Conservation (phyloP, 2,888 invertebrate species). For the Agrochola litura region DNA sequence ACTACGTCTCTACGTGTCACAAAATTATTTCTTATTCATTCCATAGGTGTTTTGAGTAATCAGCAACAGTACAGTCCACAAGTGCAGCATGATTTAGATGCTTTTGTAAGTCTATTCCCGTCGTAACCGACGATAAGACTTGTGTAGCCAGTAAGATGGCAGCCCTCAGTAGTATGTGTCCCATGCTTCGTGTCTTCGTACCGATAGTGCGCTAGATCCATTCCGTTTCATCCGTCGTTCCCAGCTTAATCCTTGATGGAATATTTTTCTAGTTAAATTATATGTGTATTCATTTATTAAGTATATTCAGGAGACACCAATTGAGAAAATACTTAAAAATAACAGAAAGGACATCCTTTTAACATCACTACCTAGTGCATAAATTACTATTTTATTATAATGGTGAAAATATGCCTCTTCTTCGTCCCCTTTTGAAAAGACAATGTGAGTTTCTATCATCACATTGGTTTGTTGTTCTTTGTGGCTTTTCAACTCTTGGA, state of each 20-base stretch:
- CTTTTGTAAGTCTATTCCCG: constrained; percentile 22
- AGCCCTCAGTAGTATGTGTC: constrained; percentile 57
- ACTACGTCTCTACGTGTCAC: constrained; percentile 18
- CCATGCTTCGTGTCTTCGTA: constrained; percentile 60
- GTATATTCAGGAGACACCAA: constrained; percentile 8
- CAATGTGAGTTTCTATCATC: background rate
- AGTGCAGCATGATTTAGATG: constrained; percentile 21
- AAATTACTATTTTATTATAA: background rate
- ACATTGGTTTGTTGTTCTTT: constrained; percentile 14
- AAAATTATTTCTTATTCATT: constrained; percentile 16
- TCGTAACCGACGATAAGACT: constrained; percentile 13
- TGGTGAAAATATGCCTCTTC: background rate
- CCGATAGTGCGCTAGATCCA: constrained; percentile 48
- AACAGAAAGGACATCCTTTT: background rate
- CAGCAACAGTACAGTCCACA: constrained; percentile 14
- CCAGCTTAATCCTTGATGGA: constrained; percentile 55
- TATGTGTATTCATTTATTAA: constrained; percentile 38
- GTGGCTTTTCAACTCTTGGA: constrained; percentile 4
- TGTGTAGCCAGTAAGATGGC: constrained; percentile 55
- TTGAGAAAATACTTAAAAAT: background rate
- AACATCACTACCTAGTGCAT: background rate
- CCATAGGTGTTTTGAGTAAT: constrained; percentile 18
- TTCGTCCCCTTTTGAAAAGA: background rate
- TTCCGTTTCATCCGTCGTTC: constrained; percentile 41
- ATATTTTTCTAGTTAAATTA: constrained; percentile 36